These are phyloP conservation scores for Oostethus manadensis DNA, from an alignment of 2,113 vertebrate genomes.

Conservation along the genomic window DNA sequence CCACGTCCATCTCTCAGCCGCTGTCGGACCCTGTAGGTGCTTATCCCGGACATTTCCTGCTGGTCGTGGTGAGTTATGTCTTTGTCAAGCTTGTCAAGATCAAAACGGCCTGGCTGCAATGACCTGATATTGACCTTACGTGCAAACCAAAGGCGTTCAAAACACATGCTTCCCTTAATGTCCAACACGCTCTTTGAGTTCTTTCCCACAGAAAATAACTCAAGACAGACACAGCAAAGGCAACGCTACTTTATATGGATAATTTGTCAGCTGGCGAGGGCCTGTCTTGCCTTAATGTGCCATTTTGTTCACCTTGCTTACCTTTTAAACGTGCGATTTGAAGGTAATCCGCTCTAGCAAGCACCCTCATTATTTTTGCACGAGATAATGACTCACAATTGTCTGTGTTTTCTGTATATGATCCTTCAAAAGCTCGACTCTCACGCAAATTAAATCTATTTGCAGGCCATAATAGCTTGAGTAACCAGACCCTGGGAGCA, in stretches of 20 bases:
- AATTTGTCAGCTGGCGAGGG: not conserved
- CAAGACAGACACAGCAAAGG: not conserved
- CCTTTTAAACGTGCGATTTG: slow-evolving; percentile 1
- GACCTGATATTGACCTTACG: slow-evolving; percentile 15
- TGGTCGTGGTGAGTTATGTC: slow-evolving; percentile 19
- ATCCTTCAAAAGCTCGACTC: not conserved
- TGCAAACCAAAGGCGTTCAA: not conserved
- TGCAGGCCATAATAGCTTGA: not conserved
- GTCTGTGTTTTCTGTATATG: not conserved
- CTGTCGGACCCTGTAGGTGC: slow-evolving; percentile 23
- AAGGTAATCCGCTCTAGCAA: not conserved
- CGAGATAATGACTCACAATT: not conserved
- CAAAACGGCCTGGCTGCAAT: slow-evolving; percentile 19
- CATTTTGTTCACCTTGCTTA: not conserved
- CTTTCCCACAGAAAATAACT: not conserved
- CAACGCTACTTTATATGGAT: not conserved
- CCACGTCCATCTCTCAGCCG: slow-evolving; percentile 20
- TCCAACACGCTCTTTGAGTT: not conserved
- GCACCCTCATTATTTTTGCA: not conserved
- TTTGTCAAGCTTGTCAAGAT: slow-evolving; percentile 40
- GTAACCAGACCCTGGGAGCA: not conserved
- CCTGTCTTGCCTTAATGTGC: not conserved
- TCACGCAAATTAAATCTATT: not conserved
- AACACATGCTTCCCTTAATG: not conserved
- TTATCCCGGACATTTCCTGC: slow-evolving; percentile 20